Base-by-base conservation (phyloP, 2,888 invertebrate genomes). In the Clepsis dumicolana region DNA sequence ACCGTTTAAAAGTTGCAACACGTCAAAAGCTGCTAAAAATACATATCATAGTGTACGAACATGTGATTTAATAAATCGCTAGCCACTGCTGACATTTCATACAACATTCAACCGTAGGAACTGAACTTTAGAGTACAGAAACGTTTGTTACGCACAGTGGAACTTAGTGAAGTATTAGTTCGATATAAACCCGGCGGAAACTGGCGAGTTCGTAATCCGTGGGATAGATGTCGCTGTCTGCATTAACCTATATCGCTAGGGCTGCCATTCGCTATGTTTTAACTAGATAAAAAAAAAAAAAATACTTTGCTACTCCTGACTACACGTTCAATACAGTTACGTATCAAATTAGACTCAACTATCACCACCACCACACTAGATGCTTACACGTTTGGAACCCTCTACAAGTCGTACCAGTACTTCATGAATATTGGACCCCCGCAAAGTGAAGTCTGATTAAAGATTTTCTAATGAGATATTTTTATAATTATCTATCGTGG, bases 201-300 rank as follows among this genome's bases (percentile, higher is more conserved):
- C 79, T 65, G 29, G 50, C 32, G 79, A 76, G 81, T 88, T 83
- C 82, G 70, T 79, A 76, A 75, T 76, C 72, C 74, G 73, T 71
- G 66, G 73, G 73, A 81, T 85, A 91, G 91, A 91, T 91, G 91
- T 84, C 90, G 89, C 84, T 89, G 81, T 78, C 72, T 79, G 82
- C 80, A 84, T 82, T 87, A 89, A 90, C 88, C 88, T 86, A 87
- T 86, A 75, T 75, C 44, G 18, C 18, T 66, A 66, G 66, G 61
- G 66, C 35, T 66, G 54, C 27, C 59, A 18, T 41, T 4, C 25
- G 10, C 8, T n/a, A 35, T 2, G 21, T 16, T 54, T n/a, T 18
- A 18, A 62, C 24, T 41, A 29, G 21, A 1, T 35, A 29, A 3
- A 29, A 4, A 29, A 29, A 4, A 29, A 29, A n/a, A n/a, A n/a